These are phyloP conservation scores for Austrolebias charrua DNA, from an alignment of 2,797 vertebrate genomes.

Conservation along the genomic window DNA sequence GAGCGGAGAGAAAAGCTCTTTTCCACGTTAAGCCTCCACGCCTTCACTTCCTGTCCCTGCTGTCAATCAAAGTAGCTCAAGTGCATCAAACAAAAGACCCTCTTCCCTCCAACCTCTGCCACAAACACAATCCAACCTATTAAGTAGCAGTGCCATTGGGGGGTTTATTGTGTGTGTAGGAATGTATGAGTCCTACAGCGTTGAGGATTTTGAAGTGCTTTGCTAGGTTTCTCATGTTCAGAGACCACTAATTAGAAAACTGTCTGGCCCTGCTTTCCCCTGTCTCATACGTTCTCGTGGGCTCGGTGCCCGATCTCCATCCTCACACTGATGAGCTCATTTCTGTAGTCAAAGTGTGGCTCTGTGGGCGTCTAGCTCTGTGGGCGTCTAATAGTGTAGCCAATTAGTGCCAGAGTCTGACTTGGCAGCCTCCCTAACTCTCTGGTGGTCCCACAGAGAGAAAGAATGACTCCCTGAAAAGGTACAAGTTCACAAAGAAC, in stretches of 20 bases:
- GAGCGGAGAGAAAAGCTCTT: constrained; percentile 67
- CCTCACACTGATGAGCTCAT: constrained; percentile 61
- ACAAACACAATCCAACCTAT: constrained; percentile 48
- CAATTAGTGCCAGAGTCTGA: constrained; percentile 74
- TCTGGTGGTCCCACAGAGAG: constrained; percentile 77
- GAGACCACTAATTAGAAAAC: constrained; percentile 66
- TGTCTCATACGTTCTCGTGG: constrained; percentile 40
- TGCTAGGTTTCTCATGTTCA: constrained; percentile 60
- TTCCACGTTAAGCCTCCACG: constrained; percentile 62
- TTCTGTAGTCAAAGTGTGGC: constrained; percentile 70
- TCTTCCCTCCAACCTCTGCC: constrained; percentile 24
- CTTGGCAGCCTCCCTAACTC: constrained; percentile 64
- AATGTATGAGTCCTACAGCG: constrained; percentile 16
- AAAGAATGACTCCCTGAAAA: constrained; percentile 71
- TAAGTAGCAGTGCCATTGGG: constrained; percentile 30
- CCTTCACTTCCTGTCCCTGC: constrained; percentile 70
- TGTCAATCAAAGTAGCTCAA: constrained; percentile 71
- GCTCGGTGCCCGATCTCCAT: constrained; percentile 55
- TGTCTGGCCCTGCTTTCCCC: constrained; percentile 35
- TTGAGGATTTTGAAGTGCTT: constrained; percentile 43
- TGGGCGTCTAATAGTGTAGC: constrained; percentile 67
- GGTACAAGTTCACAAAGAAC: constrained; percentile 73
- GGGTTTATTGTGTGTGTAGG: constrained; percentile 14
- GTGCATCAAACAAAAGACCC: constrained; percentile 65
- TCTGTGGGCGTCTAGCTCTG: constrained; percentile 61